phyloP scores from a whole-genome alignment of 2,888 invertebrate species.

The Phalera bucephala region DNA sequence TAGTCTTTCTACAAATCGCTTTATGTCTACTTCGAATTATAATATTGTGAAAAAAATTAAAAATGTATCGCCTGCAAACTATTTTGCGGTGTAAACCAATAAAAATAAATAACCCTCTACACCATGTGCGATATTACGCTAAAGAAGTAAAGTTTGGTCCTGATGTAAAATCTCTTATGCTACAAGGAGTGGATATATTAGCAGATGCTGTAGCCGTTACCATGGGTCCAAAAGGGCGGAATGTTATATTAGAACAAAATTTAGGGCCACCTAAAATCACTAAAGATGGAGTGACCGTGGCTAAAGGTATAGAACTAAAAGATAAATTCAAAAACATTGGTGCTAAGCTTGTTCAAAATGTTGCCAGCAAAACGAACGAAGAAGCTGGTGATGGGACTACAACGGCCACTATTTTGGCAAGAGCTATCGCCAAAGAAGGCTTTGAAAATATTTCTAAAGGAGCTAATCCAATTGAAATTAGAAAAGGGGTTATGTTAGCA shows the following conservation, averaged over 20 bases:
- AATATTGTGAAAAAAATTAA: conserved; percentile 5
- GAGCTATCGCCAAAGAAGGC: conserved; percentile 98
- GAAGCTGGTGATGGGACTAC: conserved; percentile 99
- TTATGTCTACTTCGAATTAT: conserved; percentile 8
- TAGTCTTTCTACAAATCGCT: conserved; percentile 11
- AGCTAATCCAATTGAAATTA: conserved; percentile 97
- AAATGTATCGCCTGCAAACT: conserved; percentile 44
- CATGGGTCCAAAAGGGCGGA: conserved; percentile 99
- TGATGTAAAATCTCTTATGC: conserved; percentile 96
- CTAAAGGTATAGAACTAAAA: conserved; percentile 97
- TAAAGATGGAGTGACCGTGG: conserved; percentile 99
- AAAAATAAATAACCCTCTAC: conserved; percentile 19
- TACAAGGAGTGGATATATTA: conserved; percentile 98
- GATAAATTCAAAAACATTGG: conserved; percentile 99
- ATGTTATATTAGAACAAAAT: conserved; percentile 98
- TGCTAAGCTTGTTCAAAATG: conserved; percentile 98
- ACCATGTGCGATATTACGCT: conserved; percentile 80
- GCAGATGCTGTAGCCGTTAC: conserved; percentile 99
- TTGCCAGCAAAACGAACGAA: conserved; percentile 99
- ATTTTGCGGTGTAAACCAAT: conserved; percentile 16
- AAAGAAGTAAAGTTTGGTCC: conserved; percentile 99
- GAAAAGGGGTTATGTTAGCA: conserved; percentile 95
- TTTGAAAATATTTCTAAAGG: conserved; percentile 98
- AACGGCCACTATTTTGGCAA: conserved; percentile 97
- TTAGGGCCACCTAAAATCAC: conserved; percentile 99